phyloP scores from a whole-genome alignment of 1,140 invertebrate genomes.

The Physella acuta region DNA sequence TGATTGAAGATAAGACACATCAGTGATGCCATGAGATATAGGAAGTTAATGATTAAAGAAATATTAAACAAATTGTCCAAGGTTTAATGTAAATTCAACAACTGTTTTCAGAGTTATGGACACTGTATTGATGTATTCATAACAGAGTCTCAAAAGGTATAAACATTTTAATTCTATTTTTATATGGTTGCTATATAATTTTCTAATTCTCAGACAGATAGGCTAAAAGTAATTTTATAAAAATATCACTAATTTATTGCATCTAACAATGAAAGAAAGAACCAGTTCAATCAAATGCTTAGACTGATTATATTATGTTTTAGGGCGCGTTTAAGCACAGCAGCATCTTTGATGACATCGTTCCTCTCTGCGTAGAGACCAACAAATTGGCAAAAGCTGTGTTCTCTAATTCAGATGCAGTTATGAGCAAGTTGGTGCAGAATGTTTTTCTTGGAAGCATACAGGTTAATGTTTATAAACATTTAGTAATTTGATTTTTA shows the following conservation, averaged over 20 bases:
- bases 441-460: conserved; percentile 94
- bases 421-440: conserved; percentile 96
- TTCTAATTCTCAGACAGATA: not conserved
- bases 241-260: not conserved
- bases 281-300: conserved; percentile 22
- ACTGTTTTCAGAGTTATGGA: conserved; percentile 76
- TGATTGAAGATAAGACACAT: no score
- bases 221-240: not conserved
- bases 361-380: conserved; percentile 87
- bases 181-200: conserved; percentile 3
- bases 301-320: no score
- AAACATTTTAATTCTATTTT: not conserved
- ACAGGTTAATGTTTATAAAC: conserved; percentile 64
- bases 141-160: conserved; percentile 84
- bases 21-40: no score
- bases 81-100: no score
- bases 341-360: conserved; percentile 88
- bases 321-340: conserved; percentile 74
- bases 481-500: not conserved
- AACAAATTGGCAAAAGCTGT: conserved; percentile 87
- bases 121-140: conserved; percentile 96
- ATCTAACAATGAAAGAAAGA: not conserved
- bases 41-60: no score
- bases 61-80: no score
- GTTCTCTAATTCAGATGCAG: conserved; percentile 94